phyloP scores from a whole-genome alignment of 2,113 vertebrate species.

The Loxodonta africana region DNA sequence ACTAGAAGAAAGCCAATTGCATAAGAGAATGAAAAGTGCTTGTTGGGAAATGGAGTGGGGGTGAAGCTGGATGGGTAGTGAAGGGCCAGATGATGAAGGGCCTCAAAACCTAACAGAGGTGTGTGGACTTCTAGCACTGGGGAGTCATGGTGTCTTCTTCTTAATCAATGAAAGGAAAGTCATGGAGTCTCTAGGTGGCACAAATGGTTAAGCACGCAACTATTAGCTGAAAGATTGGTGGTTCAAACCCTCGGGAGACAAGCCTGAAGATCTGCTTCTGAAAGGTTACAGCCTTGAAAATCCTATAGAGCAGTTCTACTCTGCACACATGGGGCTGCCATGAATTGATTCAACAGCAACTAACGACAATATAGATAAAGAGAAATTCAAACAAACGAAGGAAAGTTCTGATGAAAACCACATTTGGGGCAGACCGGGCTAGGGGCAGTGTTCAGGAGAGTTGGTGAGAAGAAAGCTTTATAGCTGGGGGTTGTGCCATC shows the following conservation, averaged over 20 bases:
- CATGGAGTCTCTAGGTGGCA: neutral
- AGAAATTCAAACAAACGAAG: neutral
- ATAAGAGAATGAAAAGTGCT: neutral
- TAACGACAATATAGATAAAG: neutral
- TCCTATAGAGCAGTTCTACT: neutral
- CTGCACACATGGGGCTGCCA: neutral
- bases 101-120: neutral
- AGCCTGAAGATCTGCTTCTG: neutral
- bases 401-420: neutral
- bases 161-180: neutral
- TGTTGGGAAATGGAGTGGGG: neutral
- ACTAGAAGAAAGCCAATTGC: neutral
- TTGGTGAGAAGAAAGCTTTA: neutral
- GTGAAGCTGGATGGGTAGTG: neutral
- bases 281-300: neutral
- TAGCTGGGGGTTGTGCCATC: accelerated
- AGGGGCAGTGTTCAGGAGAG: neutral
- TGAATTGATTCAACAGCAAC: neutral
- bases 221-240: neutral
- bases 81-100: neutral
- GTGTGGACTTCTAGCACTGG: neutral
- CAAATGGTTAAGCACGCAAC: neutral
- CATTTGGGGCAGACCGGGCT: neutral
- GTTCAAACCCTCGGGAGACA: neutral
- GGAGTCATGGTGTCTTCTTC: neutral